Percentiles rank a stretch among this genome's conserved stretches.
phyloP scores from a whole-genome alignment of 2,888 invertebrate genomes.

The Carterocephalus palaemon region DNA sequence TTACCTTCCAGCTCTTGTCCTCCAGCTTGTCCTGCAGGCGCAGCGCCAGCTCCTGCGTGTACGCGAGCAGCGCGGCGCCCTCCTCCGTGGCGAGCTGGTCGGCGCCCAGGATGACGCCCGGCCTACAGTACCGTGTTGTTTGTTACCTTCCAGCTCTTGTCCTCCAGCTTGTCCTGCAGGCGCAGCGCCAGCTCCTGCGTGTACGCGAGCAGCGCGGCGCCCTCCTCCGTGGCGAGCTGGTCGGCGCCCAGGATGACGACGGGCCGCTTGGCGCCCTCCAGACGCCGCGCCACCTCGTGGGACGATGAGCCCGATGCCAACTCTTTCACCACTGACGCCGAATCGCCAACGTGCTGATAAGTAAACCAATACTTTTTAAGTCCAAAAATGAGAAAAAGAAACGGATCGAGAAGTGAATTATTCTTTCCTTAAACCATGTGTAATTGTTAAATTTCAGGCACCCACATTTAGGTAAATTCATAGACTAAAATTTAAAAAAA shows the following conservation, averaged over 20 bases:
- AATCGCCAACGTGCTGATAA: conserved; percentile 88
- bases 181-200: conserved; percentile 85
- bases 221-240: conserved; percentile 87
- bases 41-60: too few relatives aligned
- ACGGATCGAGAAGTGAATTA: too few relatives aligned
- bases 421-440: too few relatives aligned
- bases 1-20: too few relatives aligned
- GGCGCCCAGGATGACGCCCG: background rate
- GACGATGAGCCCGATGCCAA: conserved; percentile 85
- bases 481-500: too few relatives aligned
- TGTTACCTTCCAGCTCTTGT: conserved; percentile 74
- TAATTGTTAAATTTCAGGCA: too few relatives aligned
- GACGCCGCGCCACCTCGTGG: conserved; percentile 68
- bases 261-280: conserved; percentile 91
- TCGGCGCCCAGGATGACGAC: conserved; percentile 95
- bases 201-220: conserved; percentile 85
- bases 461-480: too few relatives aligned
- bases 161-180: conserved; percentile 75
- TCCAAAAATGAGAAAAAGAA: background rate
- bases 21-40: too few relatives aligned
- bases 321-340: conserved; percentile 84
- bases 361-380: conserved; percentile 19
- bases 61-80: too few relatives aligned
- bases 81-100: too few relatives aligned
- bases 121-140: background rate